Evolutionary conservation across 2,888 invertebrate genomes (phyloP).

Genomic region (Achlya flavicornis): DNA sequence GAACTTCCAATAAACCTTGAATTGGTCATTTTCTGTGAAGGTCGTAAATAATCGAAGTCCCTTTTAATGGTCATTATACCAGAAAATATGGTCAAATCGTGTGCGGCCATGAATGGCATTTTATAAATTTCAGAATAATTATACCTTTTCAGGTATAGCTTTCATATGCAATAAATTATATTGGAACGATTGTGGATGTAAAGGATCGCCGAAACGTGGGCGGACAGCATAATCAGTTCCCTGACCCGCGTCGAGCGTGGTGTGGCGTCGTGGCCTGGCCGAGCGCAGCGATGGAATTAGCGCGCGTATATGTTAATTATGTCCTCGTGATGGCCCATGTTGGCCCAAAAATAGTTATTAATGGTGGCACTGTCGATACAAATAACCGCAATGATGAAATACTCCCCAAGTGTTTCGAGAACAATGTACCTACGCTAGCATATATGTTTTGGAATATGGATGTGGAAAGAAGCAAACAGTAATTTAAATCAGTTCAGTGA

Average conservation of each 20-base stretch:
- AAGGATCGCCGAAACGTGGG: conserved; percentile 37
- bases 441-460: not conserved
- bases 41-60: not conserved
- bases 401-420: not conserved
- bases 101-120: conserved; percentile 17
- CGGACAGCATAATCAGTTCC: conserved; percentile 30
- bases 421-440: not conserved
- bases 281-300: conserved; percentile 30
- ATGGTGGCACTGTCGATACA: conserved; percentile 13
- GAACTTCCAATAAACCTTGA: too few species aligned
- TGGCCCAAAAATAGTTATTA: conserved; percentile 30
- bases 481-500: not conserved
- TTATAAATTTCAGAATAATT: conserved; percentile 42
- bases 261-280: not conserved
- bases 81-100: not conserved
- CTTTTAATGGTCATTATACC: not conserved
- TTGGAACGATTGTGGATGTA: conserved; percentile 25
- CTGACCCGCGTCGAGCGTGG: conserved; percentile 22
- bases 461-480: not conserved
- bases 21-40: not conserved
- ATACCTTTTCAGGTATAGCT: conserved; percentile 34
- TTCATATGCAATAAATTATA: conserved; percentile 42
- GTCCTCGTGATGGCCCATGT: conserved; percentile 28
- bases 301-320: conserved; percentile 40
- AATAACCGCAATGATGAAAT: not conserved